A percentile compares a stretch with the other conserved stretches of the same genome.
Evolutionary conservation across 2,797 vertebrate species (phyloP).

Genomic region (Melanotaenia nigrans): DNA sequence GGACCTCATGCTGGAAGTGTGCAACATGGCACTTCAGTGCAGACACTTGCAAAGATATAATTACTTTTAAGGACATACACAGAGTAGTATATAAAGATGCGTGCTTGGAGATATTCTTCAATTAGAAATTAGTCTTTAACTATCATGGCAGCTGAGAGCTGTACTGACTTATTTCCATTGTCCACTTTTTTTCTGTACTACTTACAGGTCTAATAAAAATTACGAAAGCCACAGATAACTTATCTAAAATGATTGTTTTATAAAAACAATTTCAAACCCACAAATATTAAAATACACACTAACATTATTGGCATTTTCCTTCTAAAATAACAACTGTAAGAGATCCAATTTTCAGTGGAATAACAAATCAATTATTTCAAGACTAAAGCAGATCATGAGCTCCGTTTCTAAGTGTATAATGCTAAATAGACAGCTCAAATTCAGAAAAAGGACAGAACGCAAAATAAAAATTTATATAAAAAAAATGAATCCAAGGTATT

Average conservation of each 20-base stretch:
- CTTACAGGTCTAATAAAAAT: not conserved
- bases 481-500: too few species aligned
- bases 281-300: not conserved
- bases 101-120: not conserved
- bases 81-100: not conserved
- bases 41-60: not conserved
- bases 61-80: not conserved
- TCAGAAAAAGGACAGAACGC: not conserved
- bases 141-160: not conserved
- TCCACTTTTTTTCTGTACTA: not conserved
- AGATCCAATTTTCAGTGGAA: not conserved
- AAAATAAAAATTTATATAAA: not conserved
- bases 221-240: not conserved
- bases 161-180: not conserved
- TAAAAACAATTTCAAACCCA: not conserved
- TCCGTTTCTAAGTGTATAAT: not conserved
- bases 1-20: slow-evolving; percentile 37
- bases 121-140: not conserved
- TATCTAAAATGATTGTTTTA: not conserved
- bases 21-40: slow-evolving; percentile 19
- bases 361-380: too few species aligned
- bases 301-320: too few species aligned
- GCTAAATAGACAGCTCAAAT: not conserved
- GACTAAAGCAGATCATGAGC: not conserved
- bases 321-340: not conserved